Percentiles rank a stretch among this genome's conserved stretches.
These are phyloP conservation scores for Enteromius viviparus DNA, from an alignment of 2,797 vertebrate species.

Conservation along the genomic window DNA sequence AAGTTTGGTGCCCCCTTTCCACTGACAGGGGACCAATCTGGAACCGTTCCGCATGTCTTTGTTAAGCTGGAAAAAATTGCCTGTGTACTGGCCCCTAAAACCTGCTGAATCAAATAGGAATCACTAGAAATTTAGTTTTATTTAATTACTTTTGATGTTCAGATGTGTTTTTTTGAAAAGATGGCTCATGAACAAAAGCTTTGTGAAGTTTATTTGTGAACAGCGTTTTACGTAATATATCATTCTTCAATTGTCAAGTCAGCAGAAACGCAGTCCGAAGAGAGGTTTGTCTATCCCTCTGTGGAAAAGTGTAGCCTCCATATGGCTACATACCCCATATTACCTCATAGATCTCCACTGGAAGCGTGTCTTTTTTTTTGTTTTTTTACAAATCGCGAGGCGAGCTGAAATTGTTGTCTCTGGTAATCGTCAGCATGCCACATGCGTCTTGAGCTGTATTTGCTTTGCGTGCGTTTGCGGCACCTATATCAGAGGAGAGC, in stretches of 20 bases:
- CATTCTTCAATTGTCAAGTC: slow-evolving; percentile 3
- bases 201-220: not conserved
- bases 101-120: not conserved
- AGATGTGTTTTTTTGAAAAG: not conserved
- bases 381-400: not conserved
- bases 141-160: not conserved
- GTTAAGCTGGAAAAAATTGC: not conserved
- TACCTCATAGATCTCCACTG: slow-evolving; percentile 8
- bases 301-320: not conserved
- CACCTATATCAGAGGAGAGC: slow-evolving; percentile 40
- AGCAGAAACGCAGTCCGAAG: not conserved
- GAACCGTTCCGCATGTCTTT: not conserved
- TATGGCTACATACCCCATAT: not conserved
- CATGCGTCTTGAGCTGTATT: slow-evolving; percentile 46
- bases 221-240: slow-evolving; percentile 3
- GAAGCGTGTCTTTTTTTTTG: not conserved
- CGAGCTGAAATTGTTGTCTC: not conserved
- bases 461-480: slow-evolving; percentile 46
- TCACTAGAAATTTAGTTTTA: not conserved
- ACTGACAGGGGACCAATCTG: not conserved
- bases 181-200: not conserved
- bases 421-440: not conserved
- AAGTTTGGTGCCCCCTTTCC: not conserved
- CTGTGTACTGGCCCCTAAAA: not conserved
- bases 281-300: not conserved